phyloP scores from a whole-genome alignment of 2,888 invertebrate species.

The Dryadula phaetusa region DNA sequence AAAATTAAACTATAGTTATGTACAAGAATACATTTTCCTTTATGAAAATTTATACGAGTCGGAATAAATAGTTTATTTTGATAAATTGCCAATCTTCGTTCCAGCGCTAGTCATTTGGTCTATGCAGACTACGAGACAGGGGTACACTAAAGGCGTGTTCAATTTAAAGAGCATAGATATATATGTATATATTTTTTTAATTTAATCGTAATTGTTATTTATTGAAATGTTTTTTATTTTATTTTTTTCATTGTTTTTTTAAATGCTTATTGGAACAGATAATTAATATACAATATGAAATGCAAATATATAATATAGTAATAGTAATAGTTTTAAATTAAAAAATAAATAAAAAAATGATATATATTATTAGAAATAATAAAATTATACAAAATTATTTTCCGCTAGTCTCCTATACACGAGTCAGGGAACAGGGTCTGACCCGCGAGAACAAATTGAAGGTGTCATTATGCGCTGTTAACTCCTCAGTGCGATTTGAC shows the following conservation, averaged over 20 bases:
- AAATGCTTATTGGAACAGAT: too few relatives aligned
- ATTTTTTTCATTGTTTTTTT: too few relatives aligned
- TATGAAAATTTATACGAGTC: neutral
- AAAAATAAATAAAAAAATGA: too few relatives aligned
- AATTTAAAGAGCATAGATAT: neutral
- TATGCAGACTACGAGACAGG: conserved; percentile 1
- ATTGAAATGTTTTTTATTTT: too few relatives aligned
- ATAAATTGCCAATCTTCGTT: neutral
- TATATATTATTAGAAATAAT: neutral
- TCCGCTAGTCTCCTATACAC: conserved; percentile 61
- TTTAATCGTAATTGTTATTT: too few relatives aligned
- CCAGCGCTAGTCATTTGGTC: conserved; percentile 1
- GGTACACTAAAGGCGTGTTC: neutral
- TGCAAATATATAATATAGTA: too few relatives aligned
- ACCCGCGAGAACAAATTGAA: conserved; percentile 77
- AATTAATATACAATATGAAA: too few relatives aligned
- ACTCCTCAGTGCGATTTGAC: conserved; percentile 69
- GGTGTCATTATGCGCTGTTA: conserved; percentile 76
- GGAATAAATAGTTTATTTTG: conserved; percentile 1
- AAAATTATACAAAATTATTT: neutral
- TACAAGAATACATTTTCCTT: neutral
- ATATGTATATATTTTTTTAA: too few relatives aligned
- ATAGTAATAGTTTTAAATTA: too few relatives aligned
- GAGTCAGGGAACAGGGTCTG: conserved; percentile 65
- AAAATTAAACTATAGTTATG: neutral